Evolutionary conservation across 2,888 invertebrate genomes (phyloP).

Genomic region (Agrochola macilenta): DNA sequence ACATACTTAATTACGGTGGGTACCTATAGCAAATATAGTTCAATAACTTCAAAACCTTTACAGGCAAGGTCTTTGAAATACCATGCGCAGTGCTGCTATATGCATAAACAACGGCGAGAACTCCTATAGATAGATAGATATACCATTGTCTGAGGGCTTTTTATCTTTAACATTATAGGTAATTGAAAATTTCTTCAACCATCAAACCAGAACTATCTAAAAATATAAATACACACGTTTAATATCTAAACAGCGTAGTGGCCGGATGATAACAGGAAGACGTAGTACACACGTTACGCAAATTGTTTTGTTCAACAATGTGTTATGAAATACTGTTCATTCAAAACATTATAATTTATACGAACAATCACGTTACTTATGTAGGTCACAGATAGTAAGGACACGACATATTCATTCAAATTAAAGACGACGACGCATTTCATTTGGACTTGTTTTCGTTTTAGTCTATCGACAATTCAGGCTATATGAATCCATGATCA

Average conservation of each 20-base stretch:
- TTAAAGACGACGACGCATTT: slow-evolving; percentile 35
- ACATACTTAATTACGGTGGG: slow-evolving; percentile 6
- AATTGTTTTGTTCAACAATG: slow-evolving; percentile 54
- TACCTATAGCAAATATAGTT: slow-evolving; percentile 33
- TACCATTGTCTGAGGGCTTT: no score
- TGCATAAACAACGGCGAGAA: neutral
- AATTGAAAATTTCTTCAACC: neutral
- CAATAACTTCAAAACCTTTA: slow-evolving; percentile 18
- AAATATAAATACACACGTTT: slow-evolving; percentile 19
- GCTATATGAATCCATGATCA: slow-evolving; percentile 12
- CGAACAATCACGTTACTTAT: slow-evolving; percentile 59
- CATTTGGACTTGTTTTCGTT: slow-evolving; percentile 41
- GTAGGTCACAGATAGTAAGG: slow-evolving; percentile 57
- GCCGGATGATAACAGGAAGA: slow-evolving; percentile 57
- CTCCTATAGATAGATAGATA: no score
- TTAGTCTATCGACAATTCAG: slow-evolving; percentile 1
- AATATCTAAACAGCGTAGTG: slow-evolving; percentile 33
- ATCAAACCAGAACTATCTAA: neutral
- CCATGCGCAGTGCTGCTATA: neutral
- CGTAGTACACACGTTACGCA: slow-evolving; percentile 62
- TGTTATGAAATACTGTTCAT: slow-evolving; percentile 61
- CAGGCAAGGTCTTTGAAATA: neutral
- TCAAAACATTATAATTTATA: slow-evolving; percentile 65
- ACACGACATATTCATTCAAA: slow-evolving; percentile 57
- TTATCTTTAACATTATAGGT: neutral